Conservation (phyloP, 2,113 vertebrate genomes). For the Ahaetulla prasina region DNA sequence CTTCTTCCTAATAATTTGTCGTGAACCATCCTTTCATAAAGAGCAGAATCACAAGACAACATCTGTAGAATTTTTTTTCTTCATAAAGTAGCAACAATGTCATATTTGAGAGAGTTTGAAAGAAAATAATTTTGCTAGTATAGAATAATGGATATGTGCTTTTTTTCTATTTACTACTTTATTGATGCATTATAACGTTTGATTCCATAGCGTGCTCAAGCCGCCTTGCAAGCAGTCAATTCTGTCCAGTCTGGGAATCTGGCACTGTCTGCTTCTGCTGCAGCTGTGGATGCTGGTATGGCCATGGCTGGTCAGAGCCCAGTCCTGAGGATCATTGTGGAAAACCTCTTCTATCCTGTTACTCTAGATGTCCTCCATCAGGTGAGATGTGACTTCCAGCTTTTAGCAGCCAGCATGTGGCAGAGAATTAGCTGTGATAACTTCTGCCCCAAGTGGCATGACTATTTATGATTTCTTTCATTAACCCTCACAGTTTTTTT, state of each 20-base stretch:
- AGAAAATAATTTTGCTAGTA: background rate
- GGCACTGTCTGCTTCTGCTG: constrained; percentile 67
- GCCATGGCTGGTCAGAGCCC: constrained; percentile 79
- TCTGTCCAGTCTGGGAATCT: constrained; percentile 78
- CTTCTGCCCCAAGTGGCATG: background rate
- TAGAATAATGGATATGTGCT: background rate
- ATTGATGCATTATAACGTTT: background rate
- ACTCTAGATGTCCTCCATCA: constrained; percentile 92
- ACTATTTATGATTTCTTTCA: background rate
- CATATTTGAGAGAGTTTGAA: background rate
- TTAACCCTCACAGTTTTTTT: background rate
- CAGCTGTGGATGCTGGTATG: constrained; percentile 70
- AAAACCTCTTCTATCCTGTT: constrained; percentile 93
- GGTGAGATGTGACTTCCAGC: constrained; percentile 58
- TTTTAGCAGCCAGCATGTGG: background rate
- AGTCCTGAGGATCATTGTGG: constrained; percentile 91
- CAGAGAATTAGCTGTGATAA: background rate
- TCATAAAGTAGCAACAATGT: background rate
- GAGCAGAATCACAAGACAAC: background rate
- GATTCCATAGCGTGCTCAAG: constrained; percentile 83
- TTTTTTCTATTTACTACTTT: background rate
- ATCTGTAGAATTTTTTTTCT: background rate
- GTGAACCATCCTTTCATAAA: background rate
- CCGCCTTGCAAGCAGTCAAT: constrained; percentile 86
- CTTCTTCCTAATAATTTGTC: background rate